Evolutionary conservation across 2,113 vertebrate species (phyloP).

Genomic region (Suncus etruscus): DNA sequence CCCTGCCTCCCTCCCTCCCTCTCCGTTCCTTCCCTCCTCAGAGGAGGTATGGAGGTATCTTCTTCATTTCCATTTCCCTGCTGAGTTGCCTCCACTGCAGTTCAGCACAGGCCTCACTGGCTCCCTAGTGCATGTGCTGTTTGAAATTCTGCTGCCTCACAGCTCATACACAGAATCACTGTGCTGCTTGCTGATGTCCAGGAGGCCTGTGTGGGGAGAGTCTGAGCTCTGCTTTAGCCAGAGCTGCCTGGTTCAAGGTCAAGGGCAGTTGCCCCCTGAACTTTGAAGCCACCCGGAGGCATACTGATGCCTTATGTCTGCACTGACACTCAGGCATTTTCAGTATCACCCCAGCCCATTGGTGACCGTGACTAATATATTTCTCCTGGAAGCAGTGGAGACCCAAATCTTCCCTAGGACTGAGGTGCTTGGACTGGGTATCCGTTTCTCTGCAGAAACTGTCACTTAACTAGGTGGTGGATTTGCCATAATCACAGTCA

Average conservation of each 20-base stretch:
- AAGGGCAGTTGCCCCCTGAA: slow-evolving; percentile 43
- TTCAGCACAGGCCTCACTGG: not conserved
- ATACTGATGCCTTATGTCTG: too few species aligned
- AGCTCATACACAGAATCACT: slow-evolving; percentile 44
- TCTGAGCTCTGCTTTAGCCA: slow-evolving; percentile 56
- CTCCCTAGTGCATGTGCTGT: slow-evolving; percentile 25
- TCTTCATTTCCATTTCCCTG: slow-evolving; percentile 51
- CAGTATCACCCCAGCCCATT: not conserved
- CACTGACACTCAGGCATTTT: slow-evolving; percentile 46
- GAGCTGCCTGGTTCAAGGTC: slow-evolving; percentile 70
- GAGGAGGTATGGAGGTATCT: too few species aligned
- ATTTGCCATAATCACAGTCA: slow-evolving; percentile 30
- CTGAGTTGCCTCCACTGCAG: slow-evolving; percentile 27
- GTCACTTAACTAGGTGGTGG: not conserved
- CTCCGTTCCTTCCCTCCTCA: not conserved
- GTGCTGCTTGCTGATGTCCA: not conserved
- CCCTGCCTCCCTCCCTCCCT: not conserved
- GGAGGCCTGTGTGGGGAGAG: slow-evolving; percentile 45
- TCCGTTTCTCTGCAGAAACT: slow-evolving; percentile 66
- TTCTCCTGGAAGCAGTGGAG: not conserved
- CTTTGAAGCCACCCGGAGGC: slow-evolving; percentile 32
- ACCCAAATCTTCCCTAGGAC: slow-evolving; percentile 56
- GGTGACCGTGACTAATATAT: not conserved
- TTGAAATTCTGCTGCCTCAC: slow-evolving; percentile 54
- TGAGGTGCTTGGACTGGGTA: slow-evolving; percentile 17